Conservation (phyloP, 2,113 vertebrate genomes). For the Ahaetulla prasina region DNA sequence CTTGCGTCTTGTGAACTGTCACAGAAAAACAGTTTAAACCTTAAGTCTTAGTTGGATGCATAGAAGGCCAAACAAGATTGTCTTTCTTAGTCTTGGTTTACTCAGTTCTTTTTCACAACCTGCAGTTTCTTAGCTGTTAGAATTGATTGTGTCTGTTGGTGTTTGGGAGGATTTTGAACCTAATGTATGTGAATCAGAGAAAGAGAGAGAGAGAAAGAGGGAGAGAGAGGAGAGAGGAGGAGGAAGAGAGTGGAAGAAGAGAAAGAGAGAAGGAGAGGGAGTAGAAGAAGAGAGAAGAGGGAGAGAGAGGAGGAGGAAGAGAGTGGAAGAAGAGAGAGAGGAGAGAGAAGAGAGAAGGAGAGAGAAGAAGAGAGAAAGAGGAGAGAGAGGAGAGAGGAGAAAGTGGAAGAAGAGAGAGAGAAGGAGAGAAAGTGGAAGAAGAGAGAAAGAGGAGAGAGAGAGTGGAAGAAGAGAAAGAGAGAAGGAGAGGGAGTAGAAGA, state of each 20-base stretch:
- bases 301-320: not conserved
- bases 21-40: not conserved
- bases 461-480: accelerated
- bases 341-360: too few species aligned
- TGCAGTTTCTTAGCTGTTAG: not conserved
- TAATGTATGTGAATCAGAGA: not conserved
- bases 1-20: not conserved
- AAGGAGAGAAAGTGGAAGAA: too few species aligned
- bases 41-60: not conserved
- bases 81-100: not conserved
- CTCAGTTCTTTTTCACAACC: not conserved
- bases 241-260: too few species aligned
- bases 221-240: too few species aligned
- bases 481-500: accelerated
- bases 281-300: too few species aligned
- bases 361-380: too few species aligned
- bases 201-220: too few species aligned
- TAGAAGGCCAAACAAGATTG: not conserved
- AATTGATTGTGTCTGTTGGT: not conserved
- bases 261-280: too few species aligned
- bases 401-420: too few species aligned
- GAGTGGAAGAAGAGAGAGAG: too few species aligned
- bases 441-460: too few species aligned
- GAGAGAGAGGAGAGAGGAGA: too few species aligned
- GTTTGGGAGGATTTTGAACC: not conserved